These are phyloP conservation scores for Candoia aspera DNA, from an alignment of 2,113 vertebrate species.

Conservation along the genomic window DNA sequence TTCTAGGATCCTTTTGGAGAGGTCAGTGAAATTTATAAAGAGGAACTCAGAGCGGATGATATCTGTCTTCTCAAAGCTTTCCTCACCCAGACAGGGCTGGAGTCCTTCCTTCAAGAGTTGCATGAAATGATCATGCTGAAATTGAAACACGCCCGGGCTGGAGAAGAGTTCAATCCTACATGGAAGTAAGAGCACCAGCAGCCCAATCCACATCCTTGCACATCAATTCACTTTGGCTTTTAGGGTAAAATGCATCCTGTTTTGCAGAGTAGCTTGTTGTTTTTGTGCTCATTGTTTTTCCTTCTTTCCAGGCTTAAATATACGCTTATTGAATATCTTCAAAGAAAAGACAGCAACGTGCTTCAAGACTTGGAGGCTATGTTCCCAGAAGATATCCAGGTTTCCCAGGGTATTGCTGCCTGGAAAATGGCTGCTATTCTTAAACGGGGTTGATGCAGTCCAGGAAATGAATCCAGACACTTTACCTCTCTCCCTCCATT, in stretches of 20 bases:
- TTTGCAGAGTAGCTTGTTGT: neutral
- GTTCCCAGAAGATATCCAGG: conserved; percentile 80
- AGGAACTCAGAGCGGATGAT: conserved; percentile 63
- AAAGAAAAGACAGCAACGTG: conserved; percentile 71
- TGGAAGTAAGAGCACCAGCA: conserved; percentile 79
- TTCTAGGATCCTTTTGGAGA: conserved; percentile 88
- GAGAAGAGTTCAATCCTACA: conserved; percentile 68
- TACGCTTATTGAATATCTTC: conserved; percentile 77
- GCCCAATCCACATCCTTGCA: rapidly evolving
- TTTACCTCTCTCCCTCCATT: neutral
- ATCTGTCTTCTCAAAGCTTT: conserved; percentile 76
- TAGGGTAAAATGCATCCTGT: neutral
- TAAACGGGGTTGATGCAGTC: conserved; percentile 62
- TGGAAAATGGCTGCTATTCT: conserved; percentile 82
- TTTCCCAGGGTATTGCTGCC: conserved; percentile 75
- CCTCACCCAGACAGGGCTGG: conserved; percentile 78
- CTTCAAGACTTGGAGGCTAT: conserved; percentile 71
- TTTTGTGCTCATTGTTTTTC: rapidly evolving
- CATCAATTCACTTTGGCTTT: neutral
- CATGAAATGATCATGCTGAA: conserved; percentile 88
- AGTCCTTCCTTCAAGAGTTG: conserved; percentile 87
- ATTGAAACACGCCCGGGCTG: conserved; percentile 70
- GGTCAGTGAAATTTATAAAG: conserved; percentile 75
- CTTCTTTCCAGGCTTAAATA: conserved; percentile 80
- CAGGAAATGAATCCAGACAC: rapidly evolving